Percentiles rank a stretch among this genome's conserved stretches.
These are phyloP conservation scores for Episyrphus balteatus DNA, from an alignment of 1,140 invertebrate species.

Conservation along the genomic window DNA sequence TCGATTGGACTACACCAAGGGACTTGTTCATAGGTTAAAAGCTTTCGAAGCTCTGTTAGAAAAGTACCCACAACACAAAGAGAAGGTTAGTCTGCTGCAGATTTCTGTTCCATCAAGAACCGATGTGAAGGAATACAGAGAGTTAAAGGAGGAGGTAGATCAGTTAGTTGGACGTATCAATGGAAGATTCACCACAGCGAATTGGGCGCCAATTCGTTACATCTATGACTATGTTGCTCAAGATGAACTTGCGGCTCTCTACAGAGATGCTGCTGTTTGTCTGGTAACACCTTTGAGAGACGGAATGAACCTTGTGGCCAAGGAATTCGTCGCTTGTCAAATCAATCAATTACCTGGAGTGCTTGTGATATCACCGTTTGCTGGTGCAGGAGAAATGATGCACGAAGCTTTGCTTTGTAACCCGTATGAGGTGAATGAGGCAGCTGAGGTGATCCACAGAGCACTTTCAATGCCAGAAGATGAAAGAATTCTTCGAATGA, in stretches of 20 bases:
- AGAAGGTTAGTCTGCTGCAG: conserved; percentile 71
- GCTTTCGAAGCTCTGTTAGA: conserved; percentile 75
- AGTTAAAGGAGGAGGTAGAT: conserved; percentile 83
- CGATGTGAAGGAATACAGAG: conserved; percentile 83
- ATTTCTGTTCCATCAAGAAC: conserved; percentile 82
- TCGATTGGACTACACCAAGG: conserved; percentile 85
- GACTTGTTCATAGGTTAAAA: conserved; percentile 69
- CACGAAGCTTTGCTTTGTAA: conserved; percentile 82
- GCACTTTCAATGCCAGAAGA: conserved; percentile 84
- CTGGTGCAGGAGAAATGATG: conserved; percentile 84
- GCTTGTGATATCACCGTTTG: conserved; percentile 79
- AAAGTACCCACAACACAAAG: conserved; percentile 75
- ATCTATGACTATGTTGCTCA: conserved; percentile 82
- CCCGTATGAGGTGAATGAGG: conserved; percentile 78
- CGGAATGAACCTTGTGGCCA: conserved; percentile 89
- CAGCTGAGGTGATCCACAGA: conserved; percentile 75
- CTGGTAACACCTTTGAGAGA: conserved; percentile 78
- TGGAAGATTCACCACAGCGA: conserved; percentile 74
- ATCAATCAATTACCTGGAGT: conserved; percentile 79
- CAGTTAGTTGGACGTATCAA: conserved; percentile 80
- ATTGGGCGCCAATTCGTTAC: conserved; percentile 84
- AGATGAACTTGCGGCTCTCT: conserved; percentile 73
- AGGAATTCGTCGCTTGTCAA: conserved; percentile 87
- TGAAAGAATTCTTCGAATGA: conserved; percentile 77
- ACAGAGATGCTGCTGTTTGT: conserved; percentile 73